Evolutionary conservation across 2,888 invertebrate species (phyloP), one percentile per base, ranked within the genome.

Genomic region (Caenorhabditis sinica): DNA sequence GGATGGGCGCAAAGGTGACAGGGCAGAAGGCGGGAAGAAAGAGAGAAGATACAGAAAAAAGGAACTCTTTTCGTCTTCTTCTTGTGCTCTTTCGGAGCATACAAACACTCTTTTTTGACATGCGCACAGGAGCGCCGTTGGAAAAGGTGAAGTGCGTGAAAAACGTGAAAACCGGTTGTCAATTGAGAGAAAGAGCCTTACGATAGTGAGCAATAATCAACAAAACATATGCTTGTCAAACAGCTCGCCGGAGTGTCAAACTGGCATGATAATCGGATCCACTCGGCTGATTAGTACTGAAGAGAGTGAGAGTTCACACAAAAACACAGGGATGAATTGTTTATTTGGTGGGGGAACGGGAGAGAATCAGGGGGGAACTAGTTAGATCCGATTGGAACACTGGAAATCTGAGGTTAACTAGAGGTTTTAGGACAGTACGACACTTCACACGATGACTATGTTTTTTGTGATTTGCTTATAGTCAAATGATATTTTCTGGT

Each of bases 141-240:
- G 73, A 23, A 53, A 56, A 68, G 75, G 68, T 68, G 68, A 76
- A 76, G 75, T 76, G 75, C 75, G 75, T 76, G 75, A 68, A 76
- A 76, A 69, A 69, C 69, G 69, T 69, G 36, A 40, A 69, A 66
- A 76, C 75, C 68, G 75, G 75, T 56, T 75, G 30, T 30, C 13
- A 65, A 51, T 53, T 51, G 51, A 28, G 66, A 30, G 23, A 49
- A n/a, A 30, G 45, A 49, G 51, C 9, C 25, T 28, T 13, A 13
- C n/a, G 40, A 65, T 28, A 49, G 40, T 28, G 75, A 76, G 75
- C 75, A 76, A 76, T 76, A 76, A 76, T 76, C 65, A 68, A 76
- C 68, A 76, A 76, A 76, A 76, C 68, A 76, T 60, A 69, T 69
- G 65, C 75, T 76, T 76, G 76, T 76, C 68, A 76, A 76, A 76